These are phyloP conservation scores for Myotis davidii DNA, from an alignment of 2,113 vertebrate species.

Conservation along the genomic window DNA sequence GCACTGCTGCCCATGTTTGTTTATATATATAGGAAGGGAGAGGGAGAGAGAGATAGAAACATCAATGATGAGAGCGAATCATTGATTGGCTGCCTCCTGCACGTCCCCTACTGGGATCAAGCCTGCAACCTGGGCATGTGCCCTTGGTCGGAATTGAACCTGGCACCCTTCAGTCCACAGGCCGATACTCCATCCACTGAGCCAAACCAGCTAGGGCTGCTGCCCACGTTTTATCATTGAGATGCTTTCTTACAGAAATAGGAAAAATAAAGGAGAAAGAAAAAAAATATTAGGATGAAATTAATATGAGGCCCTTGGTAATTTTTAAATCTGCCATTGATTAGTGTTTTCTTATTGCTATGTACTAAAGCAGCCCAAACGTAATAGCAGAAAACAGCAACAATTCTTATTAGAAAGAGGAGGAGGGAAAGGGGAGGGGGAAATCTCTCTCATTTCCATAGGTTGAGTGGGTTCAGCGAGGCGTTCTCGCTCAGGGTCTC, in stretches of 20 bases:
- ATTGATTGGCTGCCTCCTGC: no score
- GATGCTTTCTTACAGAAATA: not conserved
- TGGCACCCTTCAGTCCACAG: no score
- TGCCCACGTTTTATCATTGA: not conserved
- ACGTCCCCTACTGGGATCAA: no score
- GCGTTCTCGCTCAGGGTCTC: not conserved
- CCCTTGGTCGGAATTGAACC: no score
- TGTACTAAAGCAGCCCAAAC: not conserved
- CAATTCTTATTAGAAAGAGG: not conserved
- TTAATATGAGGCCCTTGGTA: not conserved
- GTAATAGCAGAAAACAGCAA: not conserved
- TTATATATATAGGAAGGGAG: no score
- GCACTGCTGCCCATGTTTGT: not conserved
- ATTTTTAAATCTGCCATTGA: not conserved
- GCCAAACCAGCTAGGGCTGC: not conserved
- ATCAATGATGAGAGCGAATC: no score
- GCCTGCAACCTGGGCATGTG: no score
- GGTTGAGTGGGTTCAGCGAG: not conserved
- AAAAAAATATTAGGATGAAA: not conserved
- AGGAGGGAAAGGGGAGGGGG: fast-evolving
- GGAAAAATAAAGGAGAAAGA: not conserved
- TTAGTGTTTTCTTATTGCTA: not conserved
- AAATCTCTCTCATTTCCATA: not conserved
- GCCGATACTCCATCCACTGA: no score
- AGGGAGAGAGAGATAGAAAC: no score